A percentile compares a stretch with the other conserved stretches of the same genome.
Conservation (phyloP, 2,113 vertebrate species). For the Cryptotis parvus region DNA sequence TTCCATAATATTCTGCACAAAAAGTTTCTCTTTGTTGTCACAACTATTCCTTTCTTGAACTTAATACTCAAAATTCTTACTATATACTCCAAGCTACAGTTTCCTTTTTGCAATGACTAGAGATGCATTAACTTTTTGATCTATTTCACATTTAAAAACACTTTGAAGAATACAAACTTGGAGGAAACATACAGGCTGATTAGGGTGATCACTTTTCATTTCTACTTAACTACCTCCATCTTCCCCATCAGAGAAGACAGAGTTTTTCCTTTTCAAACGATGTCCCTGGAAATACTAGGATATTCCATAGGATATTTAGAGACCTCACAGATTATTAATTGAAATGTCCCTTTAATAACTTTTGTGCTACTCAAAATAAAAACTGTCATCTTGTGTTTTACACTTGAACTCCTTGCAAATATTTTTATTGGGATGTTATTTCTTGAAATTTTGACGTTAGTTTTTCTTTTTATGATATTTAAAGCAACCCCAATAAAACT, state of each 20-base stretch:
- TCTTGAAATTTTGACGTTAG: not conserved
- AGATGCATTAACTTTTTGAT: slow-evolving; percentile 13
- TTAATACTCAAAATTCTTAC: not conserved
- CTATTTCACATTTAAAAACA: slow-evolving; percentile 6
- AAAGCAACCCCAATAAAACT: slow-evolving; percentile 13
- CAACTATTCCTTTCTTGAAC: not conserved
- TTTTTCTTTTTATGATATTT: not conserved
- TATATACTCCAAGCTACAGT: not conserved
- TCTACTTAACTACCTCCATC: not conserved
- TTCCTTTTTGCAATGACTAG: not conserved
- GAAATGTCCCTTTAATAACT: not conserved
- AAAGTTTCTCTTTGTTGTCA: not conserved
- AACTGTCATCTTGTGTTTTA: slow-evolving; percentile 14
- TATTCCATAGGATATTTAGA: not conserved
- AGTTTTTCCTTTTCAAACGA: slow-evolving; percentile 1
- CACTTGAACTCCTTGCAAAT: slow-evolving; percentile 30
- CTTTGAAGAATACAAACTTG: not conserved
- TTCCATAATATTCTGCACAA: slow-evolving; percentile 12
- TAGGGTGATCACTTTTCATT: not conserved
- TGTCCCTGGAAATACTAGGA: slow-evolving; percentile 48
- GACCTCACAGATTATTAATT: not conserved
- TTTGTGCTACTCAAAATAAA: slow-evolving; percentile 42
- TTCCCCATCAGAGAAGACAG: not conserved
- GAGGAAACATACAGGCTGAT: not conserved
- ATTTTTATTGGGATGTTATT: slow-evolving; percentile 33